These are phyloP conservation scores for Macrotus californicus DNA, from an alignment of 2,113 vertebrate species.

Conservation along the genomic window DNA sequence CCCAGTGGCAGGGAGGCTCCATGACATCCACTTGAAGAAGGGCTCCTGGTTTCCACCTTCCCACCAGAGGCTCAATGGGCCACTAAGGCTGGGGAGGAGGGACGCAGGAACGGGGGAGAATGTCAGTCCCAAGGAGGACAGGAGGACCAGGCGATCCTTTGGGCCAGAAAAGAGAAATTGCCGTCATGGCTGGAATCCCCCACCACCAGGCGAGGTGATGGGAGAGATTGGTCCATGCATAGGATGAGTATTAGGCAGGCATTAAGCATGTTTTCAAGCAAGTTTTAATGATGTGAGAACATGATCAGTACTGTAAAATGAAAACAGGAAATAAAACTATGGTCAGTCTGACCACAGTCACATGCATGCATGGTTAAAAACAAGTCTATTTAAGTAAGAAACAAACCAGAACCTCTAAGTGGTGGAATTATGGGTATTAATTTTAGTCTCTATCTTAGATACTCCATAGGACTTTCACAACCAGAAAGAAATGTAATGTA, in stretches of 20 bases:
- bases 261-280: not conserved
- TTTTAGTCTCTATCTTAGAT: not conserved
- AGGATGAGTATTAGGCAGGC: not conserved
- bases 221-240: not conserved
- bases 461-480: not conserved
- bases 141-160: not conserved
- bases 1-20: not conserved
- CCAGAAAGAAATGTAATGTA: not conserved
- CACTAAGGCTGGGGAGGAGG: not conserved
- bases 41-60: not conserved
- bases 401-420: not conserved
- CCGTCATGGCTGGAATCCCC: not conserved
- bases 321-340: not conserved
- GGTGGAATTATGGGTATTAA: not conserved
- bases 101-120: not conserved
- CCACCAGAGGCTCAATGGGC: not conserved
- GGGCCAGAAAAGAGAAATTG: not conserved
- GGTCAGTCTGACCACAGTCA: not conserved
- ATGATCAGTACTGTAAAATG: not conserved
- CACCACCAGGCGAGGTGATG: too few species aligned
- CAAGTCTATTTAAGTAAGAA: not conserved
- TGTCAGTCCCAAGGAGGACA: rapidly evolving
- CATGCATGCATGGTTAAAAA: not conserved
- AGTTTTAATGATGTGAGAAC: not conserved
- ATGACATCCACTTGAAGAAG: not conserved